Evolutionary conservation across 1,140 invertebrate species (phyloP).

Genomic region (Hyphantria cunea): DNA sequence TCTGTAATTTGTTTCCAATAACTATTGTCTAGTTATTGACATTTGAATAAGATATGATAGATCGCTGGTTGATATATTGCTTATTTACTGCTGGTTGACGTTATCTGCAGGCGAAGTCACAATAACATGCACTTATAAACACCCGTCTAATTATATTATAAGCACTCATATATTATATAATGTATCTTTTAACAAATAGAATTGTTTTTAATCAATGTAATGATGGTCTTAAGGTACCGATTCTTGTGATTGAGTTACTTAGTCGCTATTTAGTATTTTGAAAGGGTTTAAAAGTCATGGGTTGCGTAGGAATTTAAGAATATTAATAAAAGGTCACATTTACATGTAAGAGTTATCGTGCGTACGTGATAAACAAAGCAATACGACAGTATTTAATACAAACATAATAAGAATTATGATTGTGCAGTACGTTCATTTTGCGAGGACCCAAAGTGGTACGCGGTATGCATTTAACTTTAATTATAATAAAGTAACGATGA

Average conservation of each 20-base stretch:
- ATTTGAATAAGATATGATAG: too few species aligned
- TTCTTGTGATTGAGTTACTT: slow-evolving; percentile 1
- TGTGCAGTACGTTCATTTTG: slow-evolving; percentile 19
- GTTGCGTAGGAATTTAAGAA: slow-evolving; percentile 13
- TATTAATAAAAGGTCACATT: neutral
- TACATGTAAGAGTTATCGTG: slow-evolving; percentile 27
- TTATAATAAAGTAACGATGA: slow-evolving; percentile 25
- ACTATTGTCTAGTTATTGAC: too few species aligned
- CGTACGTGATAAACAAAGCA: slow-evolving; percentile 55
- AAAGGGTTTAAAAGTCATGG: slow-evolving; percentile 14
- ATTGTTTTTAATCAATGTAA: too few species aligned
- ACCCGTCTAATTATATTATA: too few species aligned
- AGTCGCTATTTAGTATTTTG: slow-evolving; percentile 11
- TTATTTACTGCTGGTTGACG: too few species aligned
- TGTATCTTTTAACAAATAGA: too few species aligned
- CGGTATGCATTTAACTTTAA: slow-evolving; percentile 41
- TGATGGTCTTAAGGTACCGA: too few species aligned
- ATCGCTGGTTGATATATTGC: too few species aligned
- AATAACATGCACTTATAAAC: too few species aligned
- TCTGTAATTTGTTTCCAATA: too few species aligned
- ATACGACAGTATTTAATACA: slow-evolving; percentile 57
- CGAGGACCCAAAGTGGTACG: slow-evolving; percentile 11
- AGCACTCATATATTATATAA: too few species aligned
- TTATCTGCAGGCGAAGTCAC: too few species aligned
- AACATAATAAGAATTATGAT: slow-evolving; percentile 22